Evolutionary conservation across 1,140 invertebrate genomes (phyloP).

Genomic region (Zaprionus vittiger): DNA sequence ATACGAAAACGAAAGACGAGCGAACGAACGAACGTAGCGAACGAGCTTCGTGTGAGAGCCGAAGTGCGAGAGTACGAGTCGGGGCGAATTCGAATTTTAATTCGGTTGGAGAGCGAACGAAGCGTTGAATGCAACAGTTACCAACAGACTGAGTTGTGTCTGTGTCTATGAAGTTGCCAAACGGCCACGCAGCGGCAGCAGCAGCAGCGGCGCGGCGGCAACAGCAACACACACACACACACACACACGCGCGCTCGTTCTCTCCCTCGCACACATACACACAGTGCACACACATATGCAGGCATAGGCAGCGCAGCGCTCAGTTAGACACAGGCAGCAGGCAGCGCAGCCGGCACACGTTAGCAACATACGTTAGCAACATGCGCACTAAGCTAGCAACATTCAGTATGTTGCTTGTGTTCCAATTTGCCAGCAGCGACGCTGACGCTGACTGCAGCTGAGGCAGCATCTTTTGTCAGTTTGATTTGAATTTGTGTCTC

Average conservation of each 20-base stretch:
- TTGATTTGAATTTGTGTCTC: slow-evolving; percentile 79
- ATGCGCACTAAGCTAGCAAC: slow-evolving; percentile 76
- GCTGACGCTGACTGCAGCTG: not conserved
- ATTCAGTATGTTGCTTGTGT: slow-evolving; percentile 46
- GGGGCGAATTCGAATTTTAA: slow-evolving; percentile 19
- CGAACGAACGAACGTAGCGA: slow-evolving; percentile 17
- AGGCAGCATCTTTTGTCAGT: slow-evolving; percentile 58
- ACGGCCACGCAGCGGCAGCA: slow-evolving; percentile 37
- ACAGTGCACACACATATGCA: slow-evolving; percentile 3
- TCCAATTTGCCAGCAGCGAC: slow-evolving; percentile 22
- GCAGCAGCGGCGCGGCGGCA: slow-evolving; percentile 16
- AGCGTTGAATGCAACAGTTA: slow-evolving; percentile 83
- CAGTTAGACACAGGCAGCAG: slow-evolving; percentile 15
- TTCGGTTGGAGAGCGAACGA: slow-evolving; percentile 67
- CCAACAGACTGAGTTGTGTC: slow-evolving; percentile 76
- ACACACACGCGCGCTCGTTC: not conserved
- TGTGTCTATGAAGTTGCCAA: slow-evolving; percentile 80
- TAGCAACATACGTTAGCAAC: slow-evolving; percentile 46
- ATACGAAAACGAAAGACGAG: slow-evolving; percentile 5
- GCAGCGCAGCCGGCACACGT: slow-evolving; percentile 22
- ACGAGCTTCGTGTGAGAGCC: not conserved
- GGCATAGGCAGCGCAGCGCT: slow-evolving; percentile 16
- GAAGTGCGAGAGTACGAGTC: slow-evolving; percentile 16
- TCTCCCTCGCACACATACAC: no score
- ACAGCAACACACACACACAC: slow-evolving; percentile 21